These are phyloP conservation scores for Diploptera punctata DNA, from an alignment of 2,888 invertebrate species.

Conservation along the genomic window DNA sequence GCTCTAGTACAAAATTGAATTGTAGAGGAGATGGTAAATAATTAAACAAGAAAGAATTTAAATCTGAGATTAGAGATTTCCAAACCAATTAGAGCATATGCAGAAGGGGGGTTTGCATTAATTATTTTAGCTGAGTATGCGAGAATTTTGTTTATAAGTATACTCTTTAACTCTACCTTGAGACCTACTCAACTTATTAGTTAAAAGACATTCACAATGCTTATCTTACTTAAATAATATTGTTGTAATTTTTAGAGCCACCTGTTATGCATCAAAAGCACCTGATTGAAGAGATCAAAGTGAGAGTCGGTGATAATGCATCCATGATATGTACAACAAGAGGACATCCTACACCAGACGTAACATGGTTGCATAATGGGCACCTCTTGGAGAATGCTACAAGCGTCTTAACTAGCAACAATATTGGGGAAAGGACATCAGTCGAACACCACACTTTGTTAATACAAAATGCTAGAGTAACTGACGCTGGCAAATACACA, in stretches of 20 bases:
- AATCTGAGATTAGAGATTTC: no score
- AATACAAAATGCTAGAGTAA: constrained; percentile 7
- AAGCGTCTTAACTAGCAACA: not conserved
- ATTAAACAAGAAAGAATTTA: no score
- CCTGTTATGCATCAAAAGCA: constrained; percentile 48
- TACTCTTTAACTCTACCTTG: no score
- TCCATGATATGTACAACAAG: constrained; percentile 41
- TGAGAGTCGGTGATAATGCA: constrained; percentile 44
- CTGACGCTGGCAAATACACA: constrained; percentile 60
- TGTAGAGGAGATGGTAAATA: no score
- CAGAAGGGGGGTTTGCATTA: no score
- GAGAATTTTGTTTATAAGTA: no score
- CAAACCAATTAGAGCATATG: no score
- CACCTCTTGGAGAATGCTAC: constrained; percentile 44
- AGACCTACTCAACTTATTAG: no score
- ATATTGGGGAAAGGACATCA: not conserved
- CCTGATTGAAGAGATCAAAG: constrained; percentile 52
- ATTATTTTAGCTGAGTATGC: no score
- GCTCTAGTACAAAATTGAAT: no score
- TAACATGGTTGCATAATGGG: constrained; percentile 49
- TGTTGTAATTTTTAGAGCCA: constrained; percentile 44
- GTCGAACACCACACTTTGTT: not conserved
- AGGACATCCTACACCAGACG: constrained; percentile 42
- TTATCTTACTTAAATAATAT: no score
- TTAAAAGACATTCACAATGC: no score